Evolutionary conservation across 2,113 vertebrate species (phyloP), one percentile per base, ranked within the genome.

Genomic region (Dipodomys merriami): DNA sequence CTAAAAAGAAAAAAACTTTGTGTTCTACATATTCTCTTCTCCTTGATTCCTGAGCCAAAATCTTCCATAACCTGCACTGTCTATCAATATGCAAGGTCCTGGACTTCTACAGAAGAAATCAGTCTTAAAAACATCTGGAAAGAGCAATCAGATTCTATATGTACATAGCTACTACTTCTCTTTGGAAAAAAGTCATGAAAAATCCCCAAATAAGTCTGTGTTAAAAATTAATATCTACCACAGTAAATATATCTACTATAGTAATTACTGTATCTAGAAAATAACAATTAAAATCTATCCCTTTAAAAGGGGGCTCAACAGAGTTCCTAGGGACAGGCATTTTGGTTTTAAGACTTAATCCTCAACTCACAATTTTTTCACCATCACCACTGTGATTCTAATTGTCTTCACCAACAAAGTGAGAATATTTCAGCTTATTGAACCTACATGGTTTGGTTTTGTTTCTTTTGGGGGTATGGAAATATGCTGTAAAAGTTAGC

Each of bases 181-280:
- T 73, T 87, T 90, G 72, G 67, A 78, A 79, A 94, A 30, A 60
- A 44, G 84, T 67, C 88, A 8, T 29, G 77, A 96, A 95, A 82
- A 93, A 49, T 93, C 93, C 86, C 68, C 57, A 91, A 90, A 86
- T 77, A 78, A 86, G 49, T 84, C 57, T 65, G 90, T 81, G 12
- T 76, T 90, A 73, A 25, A 94, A 88, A 88, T 86, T 94, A 12
- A 91, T 92, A 93, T 94, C 92, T 95, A 83, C 89, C 73, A 93
- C 64, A 84, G 93, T 91, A 93, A 96, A 2, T 84, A 91, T 92
- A 93, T 94, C 92, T 95, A 83, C 89, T 68, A 93, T 57, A 84
- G 93, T 91, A 93, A 96, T 96, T 95, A 94, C 89, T 87, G 78
- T 79, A 95, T 84, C 96, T 91, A 82, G 91, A 64, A 95, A 85